Evolutionary conservation across 1,140 invertebrate species (phyloP).

Genomic region (Venustaconcha ellipsiformis): DNA sequence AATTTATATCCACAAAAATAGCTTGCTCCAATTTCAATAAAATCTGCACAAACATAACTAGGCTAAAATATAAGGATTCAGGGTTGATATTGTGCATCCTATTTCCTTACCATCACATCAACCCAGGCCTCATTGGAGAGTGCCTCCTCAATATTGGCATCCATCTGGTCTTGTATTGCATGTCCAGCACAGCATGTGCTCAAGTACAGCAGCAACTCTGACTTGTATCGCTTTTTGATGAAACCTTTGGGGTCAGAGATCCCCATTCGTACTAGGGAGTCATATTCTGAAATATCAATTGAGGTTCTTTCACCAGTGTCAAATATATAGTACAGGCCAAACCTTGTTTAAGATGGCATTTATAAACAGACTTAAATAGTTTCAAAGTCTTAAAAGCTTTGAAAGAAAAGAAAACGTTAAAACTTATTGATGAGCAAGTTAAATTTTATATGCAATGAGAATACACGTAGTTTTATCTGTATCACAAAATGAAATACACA

Average conservation of each 20-base stretch:
- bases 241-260: conserved; percentile 87
- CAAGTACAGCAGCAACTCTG: conserved; percentile 80
- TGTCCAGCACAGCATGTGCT: conserved; percentile 83
- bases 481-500: no score
- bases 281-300: conserved; percentile 79
- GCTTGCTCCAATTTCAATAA: no score
- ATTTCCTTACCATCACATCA: conserved; percentile 76
- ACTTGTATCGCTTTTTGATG: conserved; percentile 82
- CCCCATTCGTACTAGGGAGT: conserved; percentile 86
- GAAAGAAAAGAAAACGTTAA: neutral
- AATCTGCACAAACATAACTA: no score
- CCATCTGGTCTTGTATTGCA: conserved; percentile 81
- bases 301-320: no score
- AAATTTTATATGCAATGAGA: neutral
- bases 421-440: neutral
- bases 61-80: no score
- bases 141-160: conserved; percentile 87
- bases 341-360: no score
- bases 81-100: no score
- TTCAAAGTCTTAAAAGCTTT: neutral
- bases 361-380: no score
- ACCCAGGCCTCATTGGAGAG: conserved; percentile 80
- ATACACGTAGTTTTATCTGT: no score
- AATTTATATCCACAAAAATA: no score
- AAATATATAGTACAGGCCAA: no score